Evolutionary conservation across 2,113 vertebrate genomes (phyloP).

Genomic region (Trichechus manatus): DNA sequence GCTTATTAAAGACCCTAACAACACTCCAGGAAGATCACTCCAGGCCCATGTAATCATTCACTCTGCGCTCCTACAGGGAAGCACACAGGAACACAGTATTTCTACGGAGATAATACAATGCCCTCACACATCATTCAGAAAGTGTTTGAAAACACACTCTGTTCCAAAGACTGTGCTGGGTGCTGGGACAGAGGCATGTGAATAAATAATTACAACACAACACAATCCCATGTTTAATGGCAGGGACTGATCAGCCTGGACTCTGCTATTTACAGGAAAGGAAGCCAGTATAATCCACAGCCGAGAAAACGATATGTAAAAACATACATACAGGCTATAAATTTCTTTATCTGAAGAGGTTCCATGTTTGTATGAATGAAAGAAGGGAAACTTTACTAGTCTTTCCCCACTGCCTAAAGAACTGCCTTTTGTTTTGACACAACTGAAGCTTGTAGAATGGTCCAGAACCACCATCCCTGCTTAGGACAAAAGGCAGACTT

Average conservation of each 20-base stretch:
- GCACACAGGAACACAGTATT: background rate
- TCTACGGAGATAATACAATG: background rate
- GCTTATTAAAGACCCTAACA: background rate
- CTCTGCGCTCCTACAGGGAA: background rate
- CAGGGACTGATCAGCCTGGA: background rate
- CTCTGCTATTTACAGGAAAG: background rate
- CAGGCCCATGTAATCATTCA: background rate
- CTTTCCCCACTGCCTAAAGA: background rate
- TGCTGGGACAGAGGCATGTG: background rate
- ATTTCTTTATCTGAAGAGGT: background rate
- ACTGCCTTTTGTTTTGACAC: background rate
- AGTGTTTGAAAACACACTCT: background rate
- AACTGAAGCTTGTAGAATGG: background rate
- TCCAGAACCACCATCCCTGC: background rate
- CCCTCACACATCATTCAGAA: background rate
- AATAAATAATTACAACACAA: background rate
- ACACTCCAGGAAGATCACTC: background rate
- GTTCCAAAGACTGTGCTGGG: background rate
- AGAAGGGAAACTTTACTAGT: background rate
- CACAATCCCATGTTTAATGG: background rate
- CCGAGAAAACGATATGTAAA: background rate
- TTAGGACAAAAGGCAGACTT: constrained; percentile 44
- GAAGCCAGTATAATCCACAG: background rate
- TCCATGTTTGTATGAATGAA: background rate
- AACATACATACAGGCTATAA: background rate